Base-by-base conservation (phyloP, 2,888 invertebrate species). In the Steinernema hermaphroditum region DNA sequence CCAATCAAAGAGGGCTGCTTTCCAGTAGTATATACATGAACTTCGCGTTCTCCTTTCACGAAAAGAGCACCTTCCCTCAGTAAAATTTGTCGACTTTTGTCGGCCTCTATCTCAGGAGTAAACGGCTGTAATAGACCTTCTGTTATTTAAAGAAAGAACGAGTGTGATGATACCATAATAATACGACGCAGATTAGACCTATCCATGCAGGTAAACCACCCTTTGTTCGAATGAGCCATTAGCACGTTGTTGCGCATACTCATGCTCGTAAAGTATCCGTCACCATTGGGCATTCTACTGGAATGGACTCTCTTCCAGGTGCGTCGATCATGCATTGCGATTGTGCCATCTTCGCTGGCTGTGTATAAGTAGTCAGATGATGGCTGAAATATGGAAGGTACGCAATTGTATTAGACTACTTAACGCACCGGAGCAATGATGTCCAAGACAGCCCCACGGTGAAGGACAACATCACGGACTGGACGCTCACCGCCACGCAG, bases 381-480 rank as follows among this genome's bases (percentile, higher is more conserved):
- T 14, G 29, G 62, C 62, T 62, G 62, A 24, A 62, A 62, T 16
- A 29, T 6, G 16, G 9, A 19, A 16, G n/a, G 9, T 46, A 14
- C 16, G 32, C 29, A 62, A 62, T 6, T 14, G 12, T 12, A 12
- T 37, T 37, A 24, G 29, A 1, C 27, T 14, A 62, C 9, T 22
- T 46, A 46, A 24, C 12, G 1, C 32, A 62, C 62, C 29, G 34
- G n/a, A 27, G 62, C 29, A n/a, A 32, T 29, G 27, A 62, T 62
- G 14, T 62, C 62, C 62, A 62, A 62, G 27, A 62, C 62, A 62
- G 62, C 62, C 32, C 62, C 62, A 27, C 62, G 62, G n/a, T 62
- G 62, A 16, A 62, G 29, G 9, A 29, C 27, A 9, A 29, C 27
- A 24, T 62, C 62, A 29, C 27, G 62, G 12, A 29, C 32, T 14